phyloP scores from a whole-genome alignment of 2,797 vertebrate species.

The Pseudochaenichthys georgianus region DNA sequence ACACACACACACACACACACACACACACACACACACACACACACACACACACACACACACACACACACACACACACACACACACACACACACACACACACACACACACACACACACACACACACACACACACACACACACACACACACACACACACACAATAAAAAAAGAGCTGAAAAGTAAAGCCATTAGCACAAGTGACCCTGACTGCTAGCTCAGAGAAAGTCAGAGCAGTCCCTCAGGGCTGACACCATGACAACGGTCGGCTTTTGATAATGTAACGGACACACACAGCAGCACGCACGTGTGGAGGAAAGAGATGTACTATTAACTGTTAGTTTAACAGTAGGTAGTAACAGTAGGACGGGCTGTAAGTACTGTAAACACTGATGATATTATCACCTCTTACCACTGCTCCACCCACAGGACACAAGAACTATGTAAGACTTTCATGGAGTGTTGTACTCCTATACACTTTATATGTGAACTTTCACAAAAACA shows the following conservation, averaged over 20 bases:
- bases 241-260: constrained; percentile 67
- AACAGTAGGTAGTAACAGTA: neutral
- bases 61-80: neutral
- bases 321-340: neutral
- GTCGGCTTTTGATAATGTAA: constrained; percentile 49
- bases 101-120: neutral
- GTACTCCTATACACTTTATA: neutral
- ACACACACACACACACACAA: neutral
- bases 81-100: neutral
- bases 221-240: constrained; percentile 50
- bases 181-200: constrained; percentile 31
- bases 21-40: neutral
- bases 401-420: neutral
- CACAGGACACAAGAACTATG: neutral
- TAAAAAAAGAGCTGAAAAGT: constrained; percentile 7
- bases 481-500: neutral
- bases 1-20: neutral
- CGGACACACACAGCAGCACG: constrained; percentile 33
- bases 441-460: neutral
- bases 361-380: neutral
- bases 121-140: neutral
- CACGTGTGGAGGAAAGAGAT: constrained; percentile 29
- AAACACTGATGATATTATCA: neutral
- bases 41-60: neutral
- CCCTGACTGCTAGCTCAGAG: constrained; percentile 27